Evolutionary conservation across 2,888 invertebrate genomes (phyloP), one percentile per base, ranked within the genome.

Genomic region (Dynastes tityus): DNA sequence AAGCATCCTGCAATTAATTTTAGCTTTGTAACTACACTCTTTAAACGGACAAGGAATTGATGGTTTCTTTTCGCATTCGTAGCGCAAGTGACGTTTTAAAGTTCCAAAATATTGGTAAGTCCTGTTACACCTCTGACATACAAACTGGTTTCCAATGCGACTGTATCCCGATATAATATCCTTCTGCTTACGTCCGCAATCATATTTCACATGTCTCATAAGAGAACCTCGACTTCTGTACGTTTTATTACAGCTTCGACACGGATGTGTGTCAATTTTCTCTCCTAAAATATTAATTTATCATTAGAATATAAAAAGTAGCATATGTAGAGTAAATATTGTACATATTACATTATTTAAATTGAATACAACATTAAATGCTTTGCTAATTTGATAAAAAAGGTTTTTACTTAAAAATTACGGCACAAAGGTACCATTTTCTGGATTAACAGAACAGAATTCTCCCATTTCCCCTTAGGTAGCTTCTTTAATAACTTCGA

Each of bases 211-310:
- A 85, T 95, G 95, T 84, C 94, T 91, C 85, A 93, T 91, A 84
- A 95, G 91, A 51, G 94, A 94, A 84, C 94, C 93, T 89, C 94
- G 93, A 89, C 94, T 94, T 82, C 93, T 92, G 84, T 88, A 88
- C 29, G 80, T 77, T 77, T 86, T 87, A 37, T 85, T 85, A 77
- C 88, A 88, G 32, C 51, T 82, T 3, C 84, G 82, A 80, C 87
- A 87, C 11, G 79, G 71, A 79, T 81, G 85, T 67, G 80, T 29
- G 11, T 74, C 74, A 61, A 11, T 16, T 11, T 32, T 4, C 22
- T 74, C 22, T 1, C 64, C 74, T 76, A 76, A 51, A 76, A 76
- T 16, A 64, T 29, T 6, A 45, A 27, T 40, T 6, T 40, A 22
- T 45, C 40, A 58, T 6, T 73, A 16, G 13, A 37, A 16, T 32